A percentile compares a stretch with the other conserved stretches of the same genome.
These are phyloP conservation scores for Chrysopilus asiliformis DNA, from an alignment of 2,888 invertebrate species.

Conservation along the genomic window DNA sequence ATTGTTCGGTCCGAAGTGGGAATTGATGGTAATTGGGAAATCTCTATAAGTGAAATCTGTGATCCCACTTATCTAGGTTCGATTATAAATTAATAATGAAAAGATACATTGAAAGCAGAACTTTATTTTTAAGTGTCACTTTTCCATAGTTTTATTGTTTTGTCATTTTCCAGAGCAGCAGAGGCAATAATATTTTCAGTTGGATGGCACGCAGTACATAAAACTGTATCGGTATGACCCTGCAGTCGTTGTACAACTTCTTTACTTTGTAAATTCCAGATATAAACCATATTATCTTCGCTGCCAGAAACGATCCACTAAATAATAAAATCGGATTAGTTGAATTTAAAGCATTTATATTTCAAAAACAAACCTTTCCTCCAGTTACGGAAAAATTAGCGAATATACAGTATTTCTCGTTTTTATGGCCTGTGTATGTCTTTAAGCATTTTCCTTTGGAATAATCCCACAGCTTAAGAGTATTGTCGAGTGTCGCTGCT, in stretches of 20 bases:
- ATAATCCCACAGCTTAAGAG: constrained; percentile 98
- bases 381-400: constrained; percentile 99
- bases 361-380: constrained; percentile 62
- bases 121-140: constrained; percentile 64
- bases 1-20: too few relatives aligned
- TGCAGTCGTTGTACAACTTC: constrained; percentile 96
- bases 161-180: constrained; percentile 95
- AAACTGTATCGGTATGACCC: constrained; percentile 90
- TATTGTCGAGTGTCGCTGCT: constrained; percentile 96
- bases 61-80: too few relatives aligned
- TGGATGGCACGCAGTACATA: constrained; percentile 98
- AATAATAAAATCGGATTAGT: constrained; percentile 20
- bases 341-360: not conserved
- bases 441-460: constrained; percentile 97
- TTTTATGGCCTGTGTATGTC: constrained; percentile 95
- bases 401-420: constrained; percentile 99
- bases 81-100: too few relatives aligned
- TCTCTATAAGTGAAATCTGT: too few relatives aligned
- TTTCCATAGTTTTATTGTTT: constrained; percentile 98
- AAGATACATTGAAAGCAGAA: too few relatives aligned
- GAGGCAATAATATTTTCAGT: constrained; percentile 99
- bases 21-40: too few relatives aligned
- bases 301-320: constrained; percentile 99
- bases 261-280: constrained; percentile 99
- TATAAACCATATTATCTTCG: constrained; percentile 96